Percentiles rank a stretch among this genome's conserved stretches.
Evolutionary conservation across 2,888 invertebrate species (phyloP).

Genomic region (Neelides folsomi): DNA sequence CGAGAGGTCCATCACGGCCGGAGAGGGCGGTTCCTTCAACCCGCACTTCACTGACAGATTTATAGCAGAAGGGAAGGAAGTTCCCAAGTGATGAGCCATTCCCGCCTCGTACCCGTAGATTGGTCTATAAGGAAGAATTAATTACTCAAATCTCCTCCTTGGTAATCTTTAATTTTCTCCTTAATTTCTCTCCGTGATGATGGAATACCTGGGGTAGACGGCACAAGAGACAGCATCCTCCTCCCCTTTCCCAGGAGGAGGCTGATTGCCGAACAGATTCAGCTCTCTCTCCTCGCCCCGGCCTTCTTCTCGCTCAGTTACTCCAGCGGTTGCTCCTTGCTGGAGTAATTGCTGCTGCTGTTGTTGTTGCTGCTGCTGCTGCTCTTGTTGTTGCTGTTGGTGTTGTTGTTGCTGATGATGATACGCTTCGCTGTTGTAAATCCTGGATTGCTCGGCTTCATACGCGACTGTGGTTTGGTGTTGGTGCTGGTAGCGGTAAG

Average conservation of each 20-base stretch:
- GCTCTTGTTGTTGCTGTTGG: slow-evolving; percentile 34
- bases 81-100: slow-evolving; percentile 49
- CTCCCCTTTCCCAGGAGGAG: slow-evolving; percentile 12
- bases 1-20: slow-evolving; percentile 25
- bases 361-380: slow-evolving; percentile 12
- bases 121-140: slow-evolving; percentile 45
- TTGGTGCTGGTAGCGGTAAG: slow-evolving; percentile 11
- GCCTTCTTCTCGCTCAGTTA: not conserved
- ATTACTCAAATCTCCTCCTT: slow-evolving; percentile 11
- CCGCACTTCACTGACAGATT: slow-evolving; percentile 60
- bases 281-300: slow-evolving; percentile 1
- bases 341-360: slow-evolving; percentile 13
- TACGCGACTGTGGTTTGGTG: slow-evolving; percentile 2
- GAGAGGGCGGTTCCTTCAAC: slow-evolving; percentile 22
- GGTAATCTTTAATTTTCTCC: slow-evolving; percentile 4
- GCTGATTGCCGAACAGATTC: not conserved
- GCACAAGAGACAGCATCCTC: slow-evolving; percentile 12
- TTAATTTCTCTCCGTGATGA: not conserved
- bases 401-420: slow-evolving; percentile 37
- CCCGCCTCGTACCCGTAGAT: slow-evolving; percentile 70
- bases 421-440: slow-evolving; percentile 14
- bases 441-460: slow-evolving; percentile 8
- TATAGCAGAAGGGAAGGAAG: slow-evolving; percentile 56
- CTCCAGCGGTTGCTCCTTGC: slow-evolving; percentile 4
- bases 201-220: slow-evolving; percentile 18